These are phyloP conservation scores for Sander vitreus DNA, from an alignment of 2,113 vertebrate species.

Conservation along the genomic window DNA sequence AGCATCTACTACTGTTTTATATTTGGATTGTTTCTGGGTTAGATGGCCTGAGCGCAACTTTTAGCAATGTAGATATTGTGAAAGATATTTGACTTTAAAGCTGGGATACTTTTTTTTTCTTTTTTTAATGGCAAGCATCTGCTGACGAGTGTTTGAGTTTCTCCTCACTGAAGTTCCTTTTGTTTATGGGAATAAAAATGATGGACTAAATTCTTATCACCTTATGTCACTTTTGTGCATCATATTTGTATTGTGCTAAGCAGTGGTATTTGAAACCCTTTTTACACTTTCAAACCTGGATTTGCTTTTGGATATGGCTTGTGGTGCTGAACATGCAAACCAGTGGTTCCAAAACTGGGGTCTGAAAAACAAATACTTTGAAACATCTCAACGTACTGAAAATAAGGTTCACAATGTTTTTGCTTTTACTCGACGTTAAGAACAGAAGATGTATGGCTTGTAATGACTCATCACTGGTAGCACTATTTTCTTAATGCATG, in stretches of 20 bases:
- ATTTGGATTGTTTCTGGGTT: conserved; percentile 50
- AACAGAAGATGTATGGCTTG: neutral
- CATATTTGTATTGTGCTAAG: neutral
- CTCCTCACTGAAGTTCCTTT: conserved; percentile 70
- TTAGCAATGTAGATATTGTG: conserved; percentile 80
- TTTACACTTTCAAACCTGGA: neutral
- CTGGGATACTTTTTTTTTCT: conserved; percentile 46
- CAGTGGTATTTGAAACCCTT: neutral
- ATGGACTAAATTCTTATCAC: conserved; percentile 47
- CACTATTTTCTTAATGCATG: neutral
- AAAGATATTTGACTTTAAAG: conserved; percentile 70
- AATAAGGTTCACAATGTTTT: too few species aligned
- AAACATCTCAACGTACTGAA: neutral
- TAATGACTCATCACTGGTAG: neutral
- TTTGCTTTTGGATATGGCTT: neutral
- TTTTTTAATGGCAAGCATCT: conserved; percentile 57
- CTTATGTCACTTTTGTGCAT: conserved; percentile 22
- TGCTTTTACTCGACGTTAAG: neutral
- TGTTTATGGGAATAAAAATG: conserved; percentile 80
- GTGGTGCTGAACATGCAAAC: neutral
- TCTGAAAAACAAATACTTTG: neutral
- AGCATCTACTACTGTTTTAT: conserved; percentile 45
- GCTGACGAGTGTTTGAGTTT: conserved; percentile 77
- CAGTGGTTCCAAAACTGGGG: neutral
- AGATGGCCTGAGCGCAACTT: conserved; percentile 54